Percentiles rank a stretch among this genome's conserved stretches.
These are phyloP conservation scores for Neotoma lepida DNA, from an alignment of 2,113 vertebrate species.

Conservation along the genomic window DNA sequence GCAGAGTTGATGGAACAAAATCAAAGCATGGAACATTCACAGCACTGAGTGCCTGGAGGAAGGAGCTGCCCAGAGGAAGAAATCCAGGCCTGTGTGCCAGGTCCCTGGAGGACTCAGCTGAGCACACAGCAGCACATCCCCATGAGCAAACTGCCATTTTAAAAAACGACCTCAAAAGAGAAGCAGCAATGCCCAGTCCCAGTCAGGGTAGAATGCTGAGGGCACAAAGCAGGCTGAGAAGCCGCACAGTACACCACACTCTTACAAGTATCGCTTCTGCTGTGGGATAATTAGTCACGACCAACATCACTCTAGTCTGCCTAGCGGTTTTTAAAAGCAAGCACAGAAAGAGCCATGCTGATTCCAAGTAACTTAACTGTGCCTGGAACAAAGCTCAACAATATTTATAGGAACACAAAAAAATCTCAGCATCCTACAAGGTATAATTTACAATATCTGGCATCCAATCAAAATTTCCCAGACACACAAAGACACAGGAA, in stretches of 20 bases:
- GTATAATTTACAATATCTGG: slow-evolving; percentile 73
- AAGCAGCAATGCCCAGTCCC: background rate
- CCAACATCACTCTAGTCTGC: background rate
- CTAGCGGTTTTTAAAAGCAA: slow-evolving; percentile 45
- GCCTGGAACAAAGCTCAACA: slow-evolving; percentile 52
- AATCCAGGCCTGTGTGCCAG: background rate
- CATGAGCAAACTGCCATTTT: background rate
- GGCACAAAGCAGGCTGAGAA: background rate
- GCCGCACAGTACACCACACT: background rate
- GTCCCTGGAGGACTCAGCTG: background rate
- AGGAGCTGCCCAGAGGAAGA: background rate
- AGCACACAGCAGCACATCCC: background rate
- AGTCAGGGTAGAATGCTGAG: background rate
- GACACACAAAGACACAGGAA: slow-evolving; percentile 72
- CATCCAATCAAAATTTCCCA: slow-evolving; percentile 72
- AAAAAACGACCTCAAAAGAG: background rate
- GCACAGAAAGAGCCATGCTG: background rate
- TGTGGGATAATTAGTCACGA: background rate
- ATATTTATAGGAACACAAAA: slow-evolving; percentile 66
- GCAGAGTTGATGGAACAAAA: background rate
- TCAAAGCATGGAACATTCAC: background rate
- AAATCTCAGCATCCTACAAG: slow-evolving; percentile 50
- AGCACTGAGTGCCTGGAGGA: background rate
- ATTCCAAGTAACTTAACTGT: slow-evolving; percentile 55
- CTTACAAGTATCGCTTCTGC: background rate